Conservation (phyloP, 2,888 invertebrate genomes). For the Heliconius charithonia region DNA sequence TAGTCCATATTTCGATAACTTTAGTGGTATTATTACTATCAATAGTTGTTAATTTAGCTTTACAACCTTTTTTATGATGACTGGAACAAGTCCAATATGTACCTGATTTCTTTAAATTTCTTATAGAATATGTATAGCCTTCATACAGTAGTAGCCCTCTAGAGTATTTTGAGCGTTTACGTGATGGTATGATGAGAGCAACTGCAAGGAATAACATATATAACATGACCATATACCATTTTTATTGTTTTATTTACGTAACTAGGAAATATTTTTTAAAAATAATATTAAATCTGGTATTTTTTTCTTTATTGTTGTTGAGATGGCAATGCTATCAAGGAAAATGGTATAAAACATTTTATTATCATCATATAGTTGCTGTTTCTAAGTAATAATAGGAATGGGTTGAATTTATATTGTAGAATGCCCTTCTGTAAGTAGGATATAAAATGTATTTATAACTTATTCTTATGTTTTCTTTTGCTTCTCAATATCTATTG, state of each 20-base stretch:
- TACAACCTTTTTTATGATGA: slow-evolving; percentile 71
- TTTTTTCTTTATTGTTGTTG: not conserved
- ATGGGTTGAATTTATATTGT: too few relatives aligned
- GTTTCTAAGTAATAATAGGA: too few relatives aligned
- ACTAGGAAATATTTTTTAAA: too few relatives aligned
- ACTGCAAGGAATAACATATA: slow-evolving; percentile 55
- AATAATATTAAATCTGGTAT: not conserved
- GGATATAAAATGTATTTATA: not conserved
- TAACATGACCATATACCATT: not conserved
- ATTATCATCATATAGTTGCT: too few relatives aligned
- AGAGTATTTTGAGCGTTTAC: slow-evolving; percentile 52
- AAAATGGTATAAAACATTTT: not conserved
- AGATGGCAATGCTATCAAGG: not conserved
- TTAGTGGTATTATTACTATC: slow-evolving; percentile 54
- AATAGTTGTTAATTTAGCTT: slow-evolving; percentile 62
- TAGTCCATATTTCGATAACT: slow-evolving; percentile 53
- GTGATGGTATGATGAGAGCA: slow-evolving; percentile 64
- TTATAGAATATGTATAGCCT: slow-evolving; percentile 67
- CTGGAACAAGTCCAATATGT: slow-evolving; percentile 73
- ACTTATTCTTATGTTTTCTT: not conserved
- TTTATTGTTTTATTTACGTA: not conserved
- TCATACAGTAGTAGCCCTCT: slow-evolving; percentile 62
- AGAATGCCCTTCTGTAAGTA: too few relatives aligned
- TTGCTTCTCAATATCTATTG: not conserved
- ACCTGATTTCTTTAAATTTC: slow-evolving; percentile 61